Base-by-base conservation (phyloP, 2,113 vertebrate genomes). In the Ictalurus punctatus region DNA sequence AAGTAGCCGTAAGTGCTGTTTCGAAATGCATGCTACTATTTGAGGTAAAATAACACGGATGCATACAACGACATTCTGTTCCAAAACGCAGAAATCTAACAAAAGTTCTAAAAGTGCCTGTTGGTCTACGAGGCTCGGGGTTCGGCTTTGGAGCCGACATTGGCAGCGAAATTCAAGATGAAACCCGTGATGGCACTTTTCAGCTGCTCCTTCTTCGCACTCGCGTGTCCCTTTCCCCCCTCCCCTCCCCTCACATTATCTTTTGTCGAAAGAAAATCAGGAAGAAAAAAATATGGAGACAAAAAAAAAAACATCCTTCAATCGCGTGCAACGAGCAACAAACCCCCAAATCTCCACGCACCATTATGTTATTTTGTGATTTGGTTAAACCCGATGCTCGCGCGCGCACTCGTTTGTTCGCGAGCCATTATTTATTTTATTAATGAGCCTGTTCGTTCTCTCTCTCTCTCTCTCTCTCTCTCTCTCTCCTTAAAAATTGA, bases 191-290 rank as follows among this genome's bases (percentile, higher is more conserved):
- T 95, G 95, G 94, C 95, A 95, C 95, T 94, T 93, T 93, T 92
- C 88, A 88, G 92, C 90, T 93, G 92, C 92, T 91, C 93, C 90
- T 92, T 83, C 91, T 91, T 94, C 94, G 91, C 93, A 90, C 93
- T 87, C 94, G 93, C 94, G 94, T 90, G 83, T 94, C 93, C 92
- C 93, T 12, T 58, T 48, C 16, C 92, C 90, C 92, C 92, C 92
- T 93, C 94, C 94, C 10, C 12, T 14, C 94, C 23, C 30, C 44
- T 25, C 94, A 94, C 95, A 92, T 95, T 93, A 95, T 96, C 95
- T 95, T 95, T 95, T 96, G 94, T 96, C 93, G 95, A 94, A 95
- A 95, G 88, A 95, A 94, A 95, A 95, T 96, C 94, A 94, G 89
- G 95, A 95, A 95, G 95, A 95, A 96, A 95, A 93, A 94, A 92